Percentiles rank a stretch among this genome's conserved stretches.
phyloP scores from a whole-genome alignment of 2,888 invertebrate genomes.

The Apotomis betuletana region DNA sequence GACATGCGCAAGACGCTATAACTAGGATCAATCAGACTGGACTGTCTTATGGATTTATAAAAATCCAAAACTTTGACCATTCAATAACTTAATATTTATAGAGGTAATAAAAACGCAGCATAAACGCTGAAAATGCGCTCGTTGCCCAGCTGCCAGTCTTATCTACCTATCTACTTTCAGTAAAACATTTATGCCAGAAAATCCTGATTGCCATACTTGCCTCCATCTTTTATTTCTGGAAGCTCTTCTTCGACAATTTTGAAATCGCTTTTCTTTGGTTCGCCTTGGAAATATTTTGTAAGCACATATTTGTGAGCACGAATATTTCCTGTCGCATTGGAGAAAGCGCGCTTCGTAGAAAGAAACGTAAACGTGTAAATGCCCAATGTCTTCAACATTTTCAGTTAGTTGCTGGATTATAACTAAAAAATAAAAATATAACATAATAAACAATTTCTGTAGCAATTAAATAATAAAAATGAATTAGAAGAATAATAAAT shows the following conservation, averaged over 20 bases:
- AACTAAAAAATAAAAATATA: slow-evolving; percentile 14
- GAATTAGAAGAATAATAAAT: not conserved
- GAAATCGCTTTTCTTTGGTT: slow-evolving; percentile 86
- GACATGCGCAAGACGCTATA: too few species aligned
- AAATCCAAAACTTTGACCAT: too few species aligned
- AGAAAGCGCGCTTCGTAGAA: slow-evolving; percentile 60
- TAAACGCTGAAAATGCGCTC: too few species aligned
- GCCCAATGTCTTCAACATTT: slow-evolving; percentile 27
- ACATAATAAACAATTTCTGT: too few species aligned
- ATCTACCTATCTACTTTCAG: too few species aligned
- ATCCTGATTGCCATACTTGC: slow-evolving; percentile 64
- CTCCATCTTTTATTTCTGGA: slow-evolving; percentile 86
- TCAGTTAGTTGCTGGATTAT: not conserved
- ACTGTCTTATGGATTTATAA: too few species aligned
- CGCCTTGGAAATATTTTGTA: slow-evolving; percentile 85
- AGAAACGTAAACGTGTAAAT: slow-evolving; percentile 36
- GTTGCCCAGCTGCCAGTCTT: too few species aligned
- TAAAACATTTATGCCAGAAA: too few species aligned
- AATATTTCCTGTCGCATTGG: slow-evolving; percentile 62
- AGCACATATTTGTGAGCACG: slow-evolving; percentile 86
- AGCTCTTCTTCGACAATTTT: slow-evolving; percentile 87
- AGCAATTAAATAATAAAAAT: too few species aligned
- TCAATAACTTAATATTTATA: too few species aligned
- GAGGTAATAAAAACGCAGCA: too few species aligned
- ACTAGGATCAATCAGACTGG: too few species aligned